Evolutionary conservation across 2,113 vertebrate genomes (phyloP).

Genomic region (Zosterops borbonicus): DNA sequence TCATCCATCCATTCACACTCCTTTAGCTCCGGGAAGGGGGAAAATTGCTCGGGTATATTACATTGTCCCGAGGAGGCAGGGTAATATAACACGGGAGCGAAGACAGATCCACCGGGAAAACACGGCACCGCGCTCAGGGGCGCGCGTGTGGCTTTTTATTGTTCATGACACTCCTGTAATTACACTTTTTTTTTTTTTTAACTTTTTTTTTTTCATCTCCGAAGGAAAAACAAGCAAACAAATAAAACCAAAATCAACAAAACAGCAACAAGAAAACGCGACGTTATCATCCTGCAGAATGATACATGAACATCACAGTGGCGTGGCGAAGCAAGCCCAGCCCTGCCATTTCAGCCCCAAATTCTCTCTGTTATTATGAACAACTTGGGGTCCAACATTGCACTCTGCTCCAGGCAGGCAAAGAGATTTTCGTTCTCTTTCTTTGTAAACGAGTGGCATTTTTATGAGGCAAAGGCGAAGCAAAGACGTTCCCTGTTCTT

Average conservation of each 20-base stretch:
- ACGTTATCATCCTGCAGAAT: neutral
- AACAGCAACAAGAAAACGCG: neutral
- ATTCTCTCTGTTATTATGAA: neutral
- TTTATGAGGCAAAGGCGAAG: slow-evolving; percentile 7
- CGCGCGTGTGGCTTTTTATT: neutral
- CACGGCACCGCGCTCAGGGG: neutral
- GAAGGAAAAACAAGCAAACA: neutral
- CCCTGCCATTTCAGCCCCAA: neutral
- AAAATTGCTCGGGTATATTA: neutral
- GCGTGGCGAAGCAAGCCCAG: neutral
- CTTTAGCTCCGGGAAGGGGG: slow-evolving; percentile 15
- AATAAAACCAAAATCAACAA: neutral
- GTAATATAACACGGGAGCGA: neutral
- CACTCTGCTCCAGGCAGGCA: neutral
- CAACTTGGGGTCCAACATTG: neutral
- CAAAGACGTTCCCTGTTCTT: neutral
- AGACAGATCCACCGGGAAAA: slow-evolving; percentile 47
- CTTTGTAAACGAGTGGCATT: neutral
- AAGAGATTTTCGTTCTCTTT: neutral
- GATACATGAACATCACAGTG: neutral
- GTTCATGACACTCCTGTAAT: neutral
- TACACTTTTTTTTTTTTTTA: neutral
- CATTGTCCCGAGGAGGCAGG: slow-evolving; percentile 3
- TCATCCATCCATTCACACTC: slow-evolving; percentile 47
- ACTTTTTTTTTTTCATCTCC: neutral